phyloP scores from a whole-genome alignment of 2,888 invertebrate species.

The Hermaeophaga mercurialis region DNA sequence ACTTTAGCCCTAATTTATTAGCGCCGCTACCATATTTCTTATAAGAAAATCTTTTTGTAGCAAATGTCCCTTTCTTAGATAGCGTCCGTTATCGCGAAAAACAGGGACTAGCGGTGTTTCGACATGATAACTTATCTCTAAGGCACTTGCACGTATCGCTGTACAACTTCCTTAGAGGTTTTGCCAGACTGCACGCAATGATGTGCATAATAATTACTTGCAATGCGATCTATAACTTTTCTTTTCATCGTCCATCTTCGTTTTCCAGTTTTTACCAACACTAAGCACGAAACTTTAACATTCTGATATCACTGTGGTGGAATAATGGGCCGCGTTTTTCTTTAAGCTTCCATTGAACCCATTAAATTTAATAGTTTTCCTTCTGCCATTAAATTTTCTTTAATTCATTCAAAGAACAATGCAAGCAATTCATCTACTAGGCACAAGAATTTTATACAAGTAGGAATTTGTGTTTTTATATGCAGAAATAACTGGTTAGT shows the following conservation, averaged over 20 bases:
- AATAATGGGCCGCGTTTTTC: slow-evolving; percentile 1
- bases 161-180: slow-evolving; percentile 54
- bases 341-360: neutral
- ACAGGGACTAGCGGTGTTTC: slow-evolving; percentile 26
- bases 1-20: slow-evolving; percentile 41
- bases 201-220: slow-evolving; percentile 56
- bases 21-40: slow-evolving; percentile 30
- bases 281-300: slow-evolving; percentile 5
- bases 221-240: slow-evolving; percentile 17
- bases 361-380: neutral
- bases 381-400: too few species aligned
- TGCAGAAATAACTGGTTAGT: too few species aligned
- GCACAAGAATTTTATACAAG: too few species aligned
- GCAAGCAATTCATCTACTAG: too few species aligned
- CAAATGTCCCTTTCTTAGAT: slow-evolving; percentile 28
- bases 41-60: slow-evolving; percentile 26
- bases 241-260: slow-evolving; percentile 19
- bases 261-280: slow-evolving; percentile 3
- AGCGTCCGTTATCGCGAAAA: slow-evolving; percentile 30
- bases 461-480: too few species aligned
- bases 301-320: neutral
- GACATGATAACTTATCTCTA: slow-evolving; percentile 36
- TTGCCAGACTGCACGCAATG: slow-evolving; percentile 53
- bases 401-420: too few species aligned
- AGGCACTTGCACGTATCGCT: slow-evolving; percentile 47